Percentiles rank a stretch among this genome's conserved stretches.
Evolutionary conservation across 2,888 invertebrate genomes (phyloP).

Genomic region (Lepetodrilus schrolli): DNA sequence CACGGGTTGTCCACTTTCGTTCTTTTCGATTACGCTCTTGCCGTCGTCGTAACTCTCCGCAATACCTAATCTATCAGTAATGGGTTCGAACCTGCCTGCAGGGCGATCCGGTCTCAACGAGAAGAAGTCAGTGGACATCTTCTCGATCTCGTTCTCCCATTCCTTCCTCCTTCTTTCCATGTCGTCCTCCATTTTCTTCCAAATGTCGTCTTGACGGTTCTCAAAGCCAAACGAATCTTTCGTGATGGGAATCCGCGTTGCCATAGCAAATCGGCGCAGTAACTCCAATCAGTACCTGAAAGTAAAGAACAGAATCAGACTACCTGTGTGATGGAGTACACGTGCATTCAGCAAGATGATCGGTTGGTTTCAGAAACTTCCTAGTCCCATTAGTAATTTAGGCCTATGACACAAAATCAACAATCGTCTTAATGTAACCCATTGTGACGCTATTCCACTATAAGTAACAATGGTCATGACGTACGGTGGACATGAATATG

Average conservation of each 20-base stretch:
- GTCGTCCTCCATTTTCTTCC: conserved; percentile 70
- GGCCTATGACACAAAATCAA: too few relatives aligned
- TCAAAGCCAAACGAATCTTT: conserved; percentile 72
- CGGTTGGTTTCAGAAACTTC: too few relatives aligned
- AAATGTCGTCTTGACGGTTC: conserved; percentile 70
- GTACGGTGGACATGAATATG: too few relatives aligned
- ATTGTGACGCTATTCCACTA: too few relatives aligned
- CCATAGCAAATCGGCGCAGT: too few relatives aligned
- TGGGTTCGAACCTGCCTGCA: conserved; percentile 46
- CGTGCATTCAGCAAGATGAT: too few relatives aligned
- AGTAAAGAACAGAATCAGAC: too few relatives aligned
- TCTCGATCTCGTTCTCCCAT: conserved; percentile 72
- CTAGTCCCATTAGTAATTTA: too few relatives aligned
- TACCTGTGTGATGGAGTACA: too few relatives aligned
- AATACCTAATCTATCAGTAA: conserved; percentile 53
- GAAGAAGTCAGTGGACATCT: conserved; percentile 74
- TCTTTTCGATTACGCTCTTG: conserved; percentile 56
- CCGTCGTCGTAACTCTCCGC: conserved; percentile 49
- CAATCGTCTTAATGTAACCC: too few relatives aligned
- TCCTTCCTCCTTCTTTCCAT: conserved; percentile 68
- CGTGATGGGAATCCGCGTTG: conserved; percentile 70
- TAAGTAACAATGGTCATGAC: too few relatives aligned
- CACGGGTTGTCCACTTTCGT: conserved; percentile 57
- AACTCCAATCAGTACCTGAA: background rate
- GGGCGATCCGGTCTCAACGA: conserved; percentile 60